Conservation (phyloP, 2,888 invertebrate genomes). For the Synergus gifuensis region DNA sequence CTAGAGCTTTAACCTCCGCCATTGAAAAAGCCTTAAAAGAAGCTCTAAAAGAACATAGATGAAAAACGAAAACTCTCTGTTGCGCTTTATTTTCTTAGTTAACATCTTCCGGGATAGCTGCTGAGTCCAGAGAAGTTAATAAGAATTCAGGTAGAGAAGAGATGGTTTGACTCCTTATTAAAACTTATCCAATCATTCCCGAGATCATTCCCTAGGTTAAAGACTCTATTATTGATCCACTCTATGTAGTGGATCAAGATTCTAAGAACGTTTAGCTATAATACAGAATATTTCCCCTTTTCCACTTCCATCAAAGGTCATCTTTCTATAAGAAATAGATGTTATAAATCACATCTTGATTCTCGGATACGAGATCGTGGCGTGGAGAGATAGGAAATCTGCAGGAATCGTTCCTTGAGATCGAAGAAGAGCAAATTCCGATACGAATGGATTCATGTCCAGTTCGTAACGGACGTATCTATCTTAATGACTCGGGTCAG, state of each 20-base stretch:
- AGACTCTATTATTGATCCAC: too few species aligned
- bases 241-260: neutral
- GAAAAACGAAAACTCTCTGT: conserved; percentile 12
- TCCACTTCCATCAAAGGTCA: neutral
- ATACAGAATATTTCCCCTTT: neutral
- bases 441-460: conserved; percentile 38
- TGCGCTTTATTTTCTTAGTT: neutral
- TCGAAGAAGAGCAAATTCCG: conserved; percentile 12
- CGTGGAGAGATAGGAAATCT: conserved; percentile 24
- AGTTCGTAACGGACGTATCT: conserved; percentile 31
- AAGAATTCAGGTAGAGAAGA: neutral
- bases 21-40: conserved; percentile 12
- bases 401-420: conserved; percentile 22
- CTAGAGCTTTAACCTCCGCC: neutral
- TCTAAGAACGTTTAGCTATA: neutral
- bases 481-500: conserved; percentile 29
- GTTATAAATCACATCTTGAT: conserved; percentile 20
- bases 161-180: neutral
- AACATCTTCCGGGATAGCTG: neutral
- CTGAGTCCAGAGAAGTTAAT: neutral
- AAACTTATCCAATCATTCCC: neutral
- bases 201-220: neutral
- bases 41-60: conserved; percentile 19
- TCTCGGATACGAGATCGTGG: conserved; percentile 12
- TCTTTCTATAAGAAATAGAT: conserved; percentile 5